Percentiles rank a stretch among this genome's conserved stretches.
Conservation (phyloP, 2,797 vertebrate genomes). For the Macropodus opercularis region DNA sequence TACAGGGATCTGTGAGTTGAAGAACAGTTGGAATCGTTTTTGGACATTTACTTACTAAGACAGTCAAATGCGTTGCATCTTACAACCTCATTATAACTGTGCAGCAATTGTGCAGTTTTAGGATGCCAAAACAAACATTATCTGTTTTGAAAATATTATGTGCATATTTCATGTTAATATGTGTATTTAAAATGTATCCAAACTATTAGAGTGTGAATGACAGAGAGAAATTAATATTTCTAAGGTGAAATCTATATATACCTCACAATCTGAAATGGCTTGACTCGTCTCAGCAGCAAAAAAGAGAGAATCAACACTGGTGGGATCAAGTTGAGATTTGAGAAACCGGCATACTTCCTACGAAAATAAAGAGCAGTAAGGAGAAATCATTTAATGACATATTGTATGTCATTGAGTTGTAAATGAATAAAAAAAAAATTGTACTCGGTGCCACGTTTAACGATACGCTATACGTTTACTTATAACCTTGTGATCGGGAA, state of each 20-base stretch:
- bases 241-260: constrained; percentile 52
- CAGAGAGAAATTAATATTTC: neutral
- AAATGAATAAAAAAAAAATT: no score
- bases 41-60: no score
- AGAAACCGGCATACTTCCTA: constrained; percentile 91
- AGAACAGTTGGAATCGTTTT: neutral
- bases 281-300: constrained; percentile 91
- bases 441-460: neutral
- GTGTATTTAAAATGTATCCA: neutral
- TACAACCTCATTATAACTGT: neutral
- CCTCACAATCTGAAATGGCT: constrained; percentile 91
- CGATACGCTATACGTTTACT: neutral
- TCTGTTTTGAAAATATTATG: neutral
- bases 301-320: constrained; percentile 91
- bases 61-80: no score
- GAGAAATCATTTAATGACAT: neutral
- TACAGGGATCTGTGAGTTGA: constrained; percentile 84
- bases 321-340: constrained; percentile 89
- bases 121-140: neutral
- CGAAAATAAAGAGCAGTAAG: neutral
- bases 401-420: no score
- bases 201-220: neutral
- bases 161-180: no score
- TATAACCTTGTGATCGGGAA: constrained; percentile 87
- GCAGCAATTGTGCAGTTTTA: neutral